Evolutionary conservation across 2,113 vertebrate genomes (phyloP).

Genomic region (Lamprologus callipterus): DNA sequence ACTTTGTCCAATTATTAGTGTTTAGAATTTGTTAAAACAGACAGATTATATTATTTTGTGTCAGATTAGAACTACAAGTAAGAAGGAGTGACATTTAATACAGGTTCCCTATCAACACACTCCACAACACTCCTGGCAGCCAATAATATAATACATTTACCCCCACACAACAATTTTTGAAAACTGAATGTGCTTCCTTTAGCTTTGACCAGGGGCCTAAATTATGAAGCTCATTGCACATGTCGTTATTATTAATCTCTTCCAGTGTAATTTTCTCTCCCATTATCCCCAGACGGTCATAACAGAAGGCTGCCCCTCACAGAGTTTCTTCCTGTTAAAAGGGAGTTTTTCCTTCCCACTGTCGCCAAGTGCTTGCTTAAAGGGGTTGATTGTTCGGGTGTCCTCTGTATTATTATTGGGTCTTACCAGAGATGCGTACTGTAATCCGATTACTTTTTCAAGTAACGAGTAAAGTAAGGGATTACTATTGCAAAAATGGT

Average conservation of each 20-base stretch:
- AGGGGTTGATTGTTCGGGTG: background rate
- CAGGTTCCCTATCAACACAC: background rate
- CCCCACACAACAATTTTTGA: background rate
- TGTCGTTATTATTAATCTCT: background rate
- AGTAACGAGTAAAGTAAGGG: too few relatives aligned
- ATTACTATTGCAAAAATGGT: too few relatives aligned
- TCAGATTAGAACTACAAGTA: fast-evolving
- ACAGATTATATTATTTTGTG: background rate
- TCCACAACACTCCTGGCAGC: background rate
- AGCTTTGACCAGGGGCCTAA: background rate
- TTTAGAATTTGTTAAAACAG: background rate
- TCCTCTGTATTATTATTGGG: background rate
- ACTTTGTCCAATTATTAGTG: background rate
- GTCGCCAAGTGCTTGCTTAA: background rate
- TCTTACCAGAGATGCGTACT: background rate
- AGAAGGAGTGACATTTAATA: background rate
- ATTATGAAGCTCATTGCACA: background rate
- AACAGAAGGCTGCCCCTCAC: background rate
- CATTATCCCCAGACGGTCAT: background rate
- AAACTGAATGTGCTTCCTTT: background rate
- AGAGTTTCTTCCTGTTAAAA: background rate
- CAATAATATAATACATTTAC: background rate
- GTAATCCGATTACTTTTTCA: too few relatives aligned
- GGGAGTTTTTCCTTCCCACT: background rate
- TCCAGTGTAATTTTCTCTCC: background rate